A percentile compares a stretch with the other conserved stretches of the same genome.
These are phyloP conservation scores for Drosophila kurseongensis DNA, from an alignment of 1,140 invertebrate genomes.

Conservation along the genomic window DNA sequence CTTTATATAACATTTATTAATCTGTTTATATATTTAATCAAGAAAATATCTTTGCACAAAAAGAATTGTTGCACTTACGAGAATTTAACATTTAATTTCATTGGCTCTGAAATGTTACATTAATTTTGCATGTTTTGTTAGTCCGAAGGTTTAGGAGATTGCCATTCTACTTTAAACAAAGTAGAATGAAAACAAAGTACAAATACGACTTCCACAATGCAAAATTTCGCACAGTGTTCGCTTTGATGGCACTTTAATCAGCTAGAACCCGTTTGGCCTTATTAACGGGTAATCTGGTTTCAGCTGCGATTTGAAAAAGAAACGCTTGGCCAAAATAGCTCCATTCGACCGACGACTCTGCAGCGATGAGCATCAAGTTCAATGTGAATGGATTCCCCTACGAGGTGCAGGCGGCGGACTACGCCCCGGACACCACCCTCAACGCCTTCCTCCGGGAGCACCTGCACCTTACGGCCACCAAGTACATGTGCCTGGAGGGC, in stretches of 20 bases:
- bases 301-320: constrained; percentile 50
- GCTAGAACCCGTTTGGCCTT: constrained; percentile 47
- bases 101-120: no score
- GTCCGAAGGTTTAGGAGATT: no score
- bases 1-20: no score
- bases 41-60: no score
- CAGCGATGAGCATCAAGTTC: constrained; percentile 68
- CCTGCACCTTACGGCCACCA: constrained; percentile 90
- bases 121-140: no score
- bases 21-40: no score
- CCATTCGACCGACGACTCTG: constrained; percentile 32
- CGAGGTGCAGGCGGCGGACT: constrained; percentile 58
- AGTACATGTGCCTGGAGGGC: constrained; percentile 92
- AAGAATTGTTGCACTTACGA: no score
- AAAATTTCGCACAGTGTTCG: constrained; percentile 28
- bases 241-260: constrained; percentile 19
- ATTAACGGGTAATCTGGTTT: constrained; percentile 56
- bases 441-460: constrained; percentile 89
- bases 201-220: no score
- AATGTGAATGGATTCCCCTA: constrained; percentile 68
- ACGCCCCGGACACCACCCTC: constrained; percentile 86
- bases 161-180: no score
- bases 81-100: no score
- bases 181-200: no score
- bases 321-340: constrained; percentile 2